Base-by-base conservation (phyloP, 1,140 invertebrate species). In the Plutomurus gul region DNA sequence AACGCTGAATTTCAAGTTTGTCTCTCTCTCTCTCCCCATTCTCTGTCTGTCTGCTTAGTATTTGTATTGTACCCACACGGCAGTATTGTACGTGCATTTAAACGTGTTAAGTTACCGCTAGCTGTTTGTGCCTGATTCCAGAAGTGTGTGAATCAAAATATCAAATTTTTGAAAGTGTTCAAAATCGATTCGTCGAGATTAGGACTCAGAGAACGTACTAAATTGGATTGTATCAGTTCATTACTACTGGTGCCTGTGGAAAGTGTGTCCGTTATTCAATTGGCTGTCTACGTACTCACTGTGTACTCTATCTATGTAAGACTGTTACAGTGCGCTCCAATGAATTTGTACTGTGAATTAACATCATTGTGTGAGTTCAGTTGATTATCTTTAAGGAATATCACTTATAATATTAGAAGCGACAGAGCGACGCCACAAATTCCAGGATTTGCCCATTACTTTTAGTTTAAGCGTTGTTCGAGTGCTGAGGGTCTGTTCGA, bases 161-260 rank as follows among this genome's bases (percentile, higher is more conserved):
- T n/a, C n/a, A n/a, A n/a, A n/a, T n/a, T n/a, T n/a, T 65, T 65
- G 56, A 65, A 65, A 65, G 56, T 65, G 56, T 36, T 65, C 13
- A 16, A 36, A 65, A 65, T 65, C 8, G 51, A 56, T 56, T 56
- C 30, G 51, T 56, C 22, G 25, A 56, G 51, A 56, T 56, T 30
- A 30, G 11, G 6, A 1, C 16, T 30, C 30, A 30, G 22, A n/a
- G n/a, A n/a, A n/a, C 8, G 10, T 43, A 43, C 39, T 25, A 56
- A 27, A 10, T 6, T 49, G n/a, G 13, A 49, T 49, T 49, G 46
- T 16, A 49, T 7, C n/a, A n/a, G n/a, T n/a, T n/a, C n/a, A n/a
- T n/a, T n/a, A n/a, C n/a, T n/a, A 18, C n/a, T 49, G 20, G 1
- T 7, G 30, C 2, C 16, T 65, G 56, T 36, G 56, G 25, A 33